Evolutionary conservation across 2,797 vertebrate genomes (phyloP).

Genomic region (Podarcis siculus): DNA sequence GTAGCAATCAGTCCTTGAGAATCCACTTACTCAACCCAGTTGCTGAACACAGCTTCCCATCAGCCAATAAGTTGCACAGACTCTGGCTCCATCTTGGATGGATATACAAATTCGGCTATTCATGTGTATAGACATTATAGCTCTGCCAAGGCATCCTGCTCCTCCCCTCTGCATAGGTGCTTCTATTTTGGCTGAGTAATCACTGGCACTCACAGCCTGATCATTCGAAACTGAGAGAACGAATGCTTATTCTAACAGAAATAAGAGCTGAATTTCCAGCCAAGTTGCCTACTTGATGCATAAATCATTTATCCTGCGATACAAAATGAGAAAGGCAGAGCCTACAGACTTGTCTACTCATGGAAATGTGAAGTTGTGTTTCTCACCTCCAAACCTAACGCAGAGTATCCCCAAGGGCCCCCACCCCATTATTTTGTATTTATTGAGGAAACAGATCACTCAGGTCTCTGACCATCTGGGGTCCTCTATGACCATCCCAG

Average conservation of each 20-base stretch:
- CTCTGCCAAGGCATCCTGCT: neutral
- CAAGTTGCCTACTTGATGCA: neutral
- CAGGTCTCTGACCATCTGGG: neutral
- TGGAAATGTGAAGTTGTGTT: too few relatives aligned
- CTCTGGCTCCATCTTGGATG: too few relatives aligned
- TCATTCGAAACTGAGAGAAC: neutral
- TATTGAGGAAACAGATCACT: neutral
- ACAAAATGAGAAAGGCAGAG: neutral
- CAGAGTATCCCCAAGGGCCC: neutral
- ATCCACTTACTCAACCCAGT: neutral
- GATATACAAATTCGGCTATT: neutral
- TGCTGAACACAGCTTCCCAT: neutral
- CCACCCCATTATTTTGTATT: neutral
- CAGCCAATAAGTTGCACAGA: neutral
- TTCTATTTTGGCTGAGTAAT: neutral
- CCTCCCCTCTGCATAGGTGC: too few relatives aligned
- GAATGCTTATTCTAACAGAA: neutral
- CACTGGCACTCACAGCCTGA: neutral
- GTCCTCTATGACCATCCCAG: neutral
- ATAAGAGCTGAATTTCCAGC: neutral
- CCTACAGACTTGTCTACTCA: neutral
- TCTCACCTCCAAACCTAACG: too few relatives aligned
- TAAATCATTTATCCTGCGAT: neutral
- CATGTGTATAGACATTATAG: neutral
- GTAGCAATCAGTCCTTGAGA: too few relatives aligned